Evolutionary conservation across 2,113 vertebrate genomes (phyloP).

Genomic region (Pluvianellus socialis): DNA sequence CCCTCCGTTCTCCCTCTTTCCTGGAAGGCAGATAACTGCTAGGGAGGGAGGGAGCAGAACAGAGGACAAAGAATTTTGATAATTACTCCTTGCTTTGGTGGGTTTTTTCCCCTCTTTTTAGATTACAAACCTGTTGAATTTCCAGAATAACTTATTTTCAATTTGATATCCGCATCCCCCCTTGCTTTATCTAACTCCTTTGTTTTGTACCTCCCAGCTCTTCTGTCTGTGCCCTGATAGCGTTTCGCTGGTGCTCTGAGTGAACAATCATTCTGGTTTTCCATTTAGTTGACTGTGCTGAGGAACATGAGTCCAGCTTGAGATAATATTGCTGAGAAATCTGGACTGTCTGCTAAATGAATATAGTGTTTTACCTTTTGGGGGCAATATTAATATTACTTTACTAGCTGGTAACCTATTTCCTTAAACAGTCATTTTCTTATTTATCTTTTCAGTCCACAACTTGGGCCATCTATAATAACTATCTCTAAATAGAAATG

Average conservation of each 20-base stretch:
- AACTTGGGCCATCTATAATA: background rate
- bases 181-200: background rate
- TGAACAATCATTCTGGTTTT: background rate
- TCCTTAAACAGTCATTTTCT: background rate
- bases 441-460: background rate
- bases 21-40: background rate
- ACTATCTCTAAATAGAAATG: background rate
- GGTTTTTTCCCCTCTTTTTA: background rate
- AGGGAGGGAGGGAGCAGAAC: background rate
- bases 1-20: background rate
- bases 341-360: background rate
- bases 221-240: background rate
- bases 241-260: background rate
- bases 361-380: background rate
- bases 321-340: background rate
- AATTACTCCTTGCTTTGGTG: background rate
- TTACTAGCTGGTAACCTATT: background rate
- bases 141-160: background rate
- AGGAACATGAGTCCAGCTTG: background rate
- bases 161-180: background rate
- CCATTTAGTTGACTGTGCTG: background rate
- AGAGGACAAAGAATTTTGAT: background rate
- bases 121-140: background rate
- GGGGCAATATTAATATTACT: background rate
- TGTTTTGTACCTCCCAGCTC: background rate